Evolutionary conservation across 2,113 vertebrate species (phyloP).

Genomic region (Sphyrna mokarran): DNA sequence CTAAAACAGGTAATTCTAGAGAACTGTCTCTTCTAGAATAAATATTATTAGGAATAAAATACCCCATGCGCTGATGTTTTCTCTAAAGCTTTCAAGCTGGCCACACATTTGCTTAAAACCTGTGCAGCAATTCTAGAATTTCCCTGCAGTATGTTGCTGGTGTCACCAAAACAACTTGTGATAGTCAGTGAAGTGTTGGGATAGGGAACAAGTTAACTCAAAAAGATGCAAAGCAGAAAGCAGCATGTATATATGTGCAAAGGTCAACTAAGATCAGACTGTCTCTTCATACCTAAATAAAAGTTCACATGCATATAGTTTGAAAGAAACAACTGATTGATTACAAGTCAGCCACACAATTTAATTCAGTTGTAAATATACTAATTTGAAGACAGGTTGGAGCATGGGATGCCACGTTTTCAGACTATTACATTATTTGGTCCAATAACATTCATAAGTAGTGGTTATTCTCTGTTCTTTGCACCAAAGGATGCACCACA

Average conservation of each 20-base stretch:
- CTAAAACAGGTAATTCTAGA: no score
- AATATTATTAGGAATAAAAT: no score
- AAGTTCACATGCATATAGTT: not conserved
- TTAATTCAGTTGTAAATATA: slow-evolving; percentile 33
- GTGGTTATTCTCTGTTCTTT: slow-evolving; percentile 63
- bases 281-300: not conserved
- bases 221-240: not conserved
- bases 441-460: slow-evolving; percentile 73
- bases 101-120: no score
- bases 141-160: not conserved
- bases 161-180: not conserved
- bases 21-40: no score
- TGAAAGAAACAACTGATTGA: slow-evolving; percentile 4
- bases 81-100: not conserved
- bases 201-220: not conserved
- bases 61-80: not conserved
- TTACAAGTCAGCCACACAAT: slow-evolving; percentile 12
- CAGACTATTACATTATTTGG: slow-evolving; percentile 75
- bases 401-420: slow-evolving; percentile 61
- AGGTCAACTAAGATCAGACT: not conserved
- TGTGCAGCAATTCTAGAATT: not conserved
- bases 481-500: slow-evolving; percentile 56
- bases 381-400: slow-evolving; percentile 58
- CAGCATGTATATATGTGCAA: not conserved
- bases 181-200: not conserved